Base-by-base conservation (phyloP, 2,797 vertebrate species). In the Pogonophryne albipinna region DNA sequence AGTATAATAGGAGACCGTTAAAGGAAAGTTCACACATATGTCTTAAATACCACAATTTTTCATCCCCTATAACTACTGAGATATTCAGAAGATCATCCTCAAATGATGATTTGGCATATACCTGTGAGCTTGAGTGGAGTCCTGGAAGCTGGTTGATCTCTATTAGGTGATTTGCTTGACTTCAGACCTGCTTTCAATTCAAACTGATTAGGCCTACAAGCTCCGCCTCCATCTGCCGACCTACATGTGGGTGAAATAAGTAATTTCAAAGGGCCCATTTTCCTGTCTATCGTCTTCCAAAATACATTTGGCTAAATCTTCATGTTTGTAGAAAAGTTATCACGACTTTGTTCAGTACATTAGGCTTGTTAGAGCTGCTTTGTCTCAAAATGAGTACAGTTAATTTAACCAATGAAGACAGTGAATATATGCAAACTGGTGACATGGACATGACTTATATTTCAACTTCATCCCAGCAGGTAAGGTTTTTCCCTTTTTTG, bases 361-460 rank as follows among this genome's bases (percentile, higher is more conserved):
- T 4, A 41, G 52, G 34, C 4, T 1, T 20, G 55, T 50, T 69
- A 19, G 58, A 64, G 34, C 49, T 15, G 3, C 7, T n/a, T 50
- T 15, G 9, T 12, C 23, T 72, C 64, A 69, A 44, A 14, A 93
- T 93, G 93, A 85, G 83, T 27, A 31, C 80, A 20, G 56, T 71
- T 56, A 63, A 93, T 59, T 41, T 86, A 38, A 89, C 57, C 0
- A 1, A 17, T 5, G 91, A 89, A 5, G 83, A 84, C 19, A 78
- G 66, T 0, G 10, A 80, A 38, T 34, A 83, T 1, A 66, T 85
- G 72, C 72, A 87, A 66, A 23, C 71, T 34, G 74, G 74, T 7
- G 93, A 94, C 42, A 92, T 94, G 94, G 92, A 94, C 46, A 50
- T 93, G 17, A 93, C 91, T 3, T 82, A 44, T 19, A 20, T n/a